Percentiles rank a stretch among this genome's conserved stretches.
These are phyloP conservation scores for Leptosomus discolor DNA, from an alignment of 2,113 vertebrate genomes.

Conservation along the genomic window DNA sequence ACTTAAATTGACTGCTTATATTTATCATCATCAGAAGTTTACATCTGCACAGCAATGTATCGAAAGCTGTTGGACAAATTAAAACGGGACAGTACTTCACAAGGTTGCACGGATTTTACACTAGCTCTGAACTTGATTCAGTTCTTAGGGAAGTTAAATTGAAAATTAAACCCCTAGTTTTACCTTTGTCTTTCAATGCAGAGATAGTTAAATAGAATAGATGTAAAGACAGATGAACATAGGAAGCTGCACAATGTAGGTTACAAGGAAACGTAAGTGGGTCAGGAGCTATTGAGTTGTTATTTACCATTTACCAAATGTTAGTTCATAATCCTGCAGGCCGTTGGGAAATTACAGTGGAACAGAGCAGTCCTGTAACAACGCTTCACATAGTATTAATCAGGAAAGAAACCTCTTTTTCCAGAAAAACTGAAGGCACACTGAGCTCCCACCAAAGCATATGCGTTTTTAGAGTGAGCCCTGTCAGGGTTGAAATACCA, in stretches of 20 bases:
- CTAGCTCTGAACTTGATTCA: background rate
- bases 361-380: background rate
- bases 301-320: background rate
- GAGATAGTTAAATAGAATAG: background rate
- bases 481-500: background rate
- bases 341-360: background rate
- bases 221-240: background rate
- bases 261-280: background rate
- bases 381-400: background rate
- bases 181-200: background rate
- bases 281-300: background rate
- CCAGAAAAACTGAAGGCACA: background rate
- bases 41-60: background rate
- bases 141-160: background rate
- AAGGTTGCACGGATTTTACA: background rate
- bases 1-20: background rate
- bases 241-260: background rate
- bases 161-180: background rate
- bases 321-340: background rate
- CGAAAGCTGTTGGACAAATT: background rate
- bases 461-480: background rate
- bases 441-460: background rate
- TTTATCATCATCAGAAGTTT: background rate
- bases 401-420: background rate
- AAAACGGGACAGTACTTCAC: background rate